Base-by-base conservation (phyloP, 1,140 invertebrate species). In the Drosophila seguyi region DNA sequence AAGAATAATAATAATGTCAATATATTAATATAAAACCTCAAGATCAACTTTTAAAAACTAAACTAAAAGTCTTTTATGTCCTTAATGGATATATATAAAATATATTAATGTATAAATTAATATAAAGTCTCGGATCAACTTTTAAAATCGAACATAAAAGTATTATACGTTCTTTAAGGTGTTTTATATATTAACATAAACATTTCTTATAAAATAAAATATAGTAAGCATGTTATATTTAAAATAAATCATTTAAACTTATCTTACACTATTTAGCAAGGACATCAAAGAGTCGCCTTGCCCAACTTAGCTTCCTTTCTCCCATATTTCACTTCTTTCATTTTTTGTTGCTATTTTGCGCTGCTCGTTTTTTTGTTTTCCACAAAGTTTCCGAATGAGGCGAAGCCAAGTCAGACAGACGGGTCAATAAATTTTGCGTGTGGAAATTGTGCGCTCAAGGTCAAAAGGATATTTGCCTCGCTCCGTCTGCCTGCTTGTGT, bases 391-490 rank as follows among this genome's bases (percentile, higher is more conserved):
- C 79, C 80, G 72, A 74, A 61, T 71, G 52, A 36, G 59, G 45
- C 63, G 80, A 79, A 79, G 80, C 80, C 79, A 82, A 83, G 63
- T 61, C 80, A 71, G 76, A 83, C 81, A 62, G 82, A 57, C 78
- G 59, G 91, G 91, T 92, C 91, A 92, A 88, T 92, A 92, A 91
- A 92, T 91, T 92, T 82, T 88, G 75, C 79, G 90, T 88, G 78
- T 86, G 90, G 81, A 85, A 91, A 92, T 92, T 77, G 69, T 87
- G 73, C 56, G 81, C 82, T 92, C 91, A 92, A 92, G 91, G 91
- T 92, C 91, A 92, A 92, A 92, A 92, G 91, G 91, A 92, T 92
- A 92, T 92, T 92, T 72, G 68, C 68, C 68, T 72, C 36, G 91
- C 76, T 42, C 2, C 27, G 65, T 44, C 47, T 69, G 65, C 36